phyloP scores from a whole-genome alignment of 2,113 vertebrate genomes.

The Carollia perspicillata region DNA sequence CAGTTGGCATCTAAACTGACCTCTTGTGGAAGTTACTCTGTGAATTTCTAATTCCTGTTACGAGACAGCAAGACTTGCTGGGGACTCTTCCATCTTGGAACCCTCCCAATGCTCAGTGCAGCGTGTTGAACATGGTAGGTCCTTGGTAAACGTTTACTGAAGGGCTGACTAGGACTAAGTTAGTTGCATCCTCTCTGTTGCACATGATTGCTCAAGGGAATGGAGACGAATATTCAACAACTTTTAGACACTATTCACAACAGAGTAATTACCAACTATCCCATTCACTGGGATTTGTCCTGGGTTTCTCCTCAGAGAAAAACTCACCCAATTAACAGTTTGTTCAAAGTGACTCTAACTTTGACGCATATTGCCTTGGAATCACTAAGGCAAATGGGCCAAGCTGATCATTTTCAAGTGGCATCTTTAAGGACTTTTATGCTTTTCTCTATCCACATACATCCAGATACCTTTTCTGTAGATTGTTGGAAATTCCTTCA shows the following conservation, averaged over 20 bases:
- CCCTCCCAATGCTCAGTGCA: neutral
- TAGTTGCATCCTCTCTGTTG: slow-evolving; percentile 8
- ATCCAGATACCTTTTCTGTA: slow-evolving; percentile 13
- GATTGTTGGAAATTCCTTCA: neutral
- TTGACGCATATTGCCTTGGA: neutral
- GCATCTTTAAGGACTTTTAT: neutral
- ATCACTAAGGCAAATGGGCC: neutral
- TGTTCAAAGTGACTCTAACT: neutral
- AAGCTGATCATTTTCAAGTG: slow-evolving; percentile 20
- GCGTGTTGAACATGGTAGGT: neutral
- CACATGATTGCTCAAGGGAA: slow-evolving; percentile 26
- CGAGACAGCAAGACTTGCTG: neutral
- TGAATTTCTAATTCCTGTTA: neutral
- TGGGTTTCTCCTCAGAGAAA: slow-evolving; percentile 35
- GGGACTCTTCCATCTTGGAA: neutral
- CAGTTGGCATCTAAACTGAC: neutral
- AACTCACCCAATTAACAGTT: slow-evolving; percentile 54
- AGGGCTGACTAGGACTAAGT: neutral
- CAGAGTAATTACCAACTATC: slow-evolving; percentile 44
- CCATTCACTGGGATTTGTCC: neutral
- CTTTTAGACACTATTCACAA: slow-evolving; percentile 19
- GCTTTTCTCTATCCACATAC: neutral
- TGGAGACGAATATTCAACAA: slow-evolving; percentile 30
- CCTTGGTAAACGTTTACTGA: slow-evolving; percentile 22
- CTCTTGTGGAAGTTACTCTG: neutral